Percentiles rank a stretch among this genome's conserved stretches.
Evolutionary conservation across 2,797 vertebrate genomes (phyloP).

Genomic region (Orestias chungarensis): DNA sequence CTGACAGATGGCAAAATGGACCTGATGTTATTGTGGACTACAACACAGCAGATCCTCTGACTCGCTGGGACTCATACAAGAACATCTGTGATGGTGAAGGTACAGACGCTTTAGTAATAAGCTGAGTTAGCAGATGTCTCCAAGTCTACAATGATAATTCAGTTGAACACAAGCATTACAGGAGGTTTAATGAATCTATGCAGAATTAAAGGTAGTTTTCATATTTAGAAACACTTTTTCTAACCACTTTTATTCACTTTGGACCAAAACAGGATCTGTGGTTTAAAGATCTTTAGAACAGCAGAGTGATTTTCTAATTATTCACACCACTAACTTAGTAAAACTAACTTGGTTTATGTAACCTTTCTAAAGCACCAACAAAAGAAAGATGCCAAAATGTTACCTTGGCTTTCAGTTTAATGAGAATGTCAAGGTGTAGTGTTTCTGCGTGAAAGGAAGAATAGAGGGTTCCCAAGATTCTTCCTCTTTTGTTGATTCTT

Average conservation of each 20-base stretch:
- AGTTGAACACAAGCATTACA: constrained; percentile 9
- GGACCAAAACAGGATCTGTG: constrained; percentile 7
- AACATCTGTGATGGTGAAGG: constrained; percentile 90
- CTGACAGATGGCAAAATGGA: constrained; percentile 85
- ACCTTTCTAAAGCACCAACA: constrained; percentile 23
- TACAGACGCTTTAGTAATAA: constrained; percentile 56
- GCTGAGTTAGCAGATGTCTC: constrained; percentile 23
- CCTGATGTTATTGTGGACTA: constrained; percentile 88
- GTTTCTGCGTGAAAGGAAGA: constrained; percentile 44
- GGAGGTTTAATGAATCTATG: constrained; percentile 27
- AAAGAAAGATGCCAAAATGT: constrained; percentile 27
- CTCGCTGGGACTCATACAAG: constrained; percentile 94
- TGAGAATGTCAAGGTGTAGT: constrained; percentile 27
- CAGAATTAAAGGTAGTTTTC: not conserved
- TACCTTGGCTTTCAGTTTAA: constrained; percentile 4
- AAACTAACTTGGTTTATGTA: constrained; percentile 24
- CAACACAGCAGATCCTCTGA: constrained; percentile 88
- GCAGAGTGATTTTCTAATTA: constrained; percentile 45
- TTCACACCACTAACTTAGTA: constrained; percentile 41
- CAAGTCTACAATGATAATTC: constrained; percentile 17
- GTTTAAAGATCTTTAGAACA: constrained; percentile 11
- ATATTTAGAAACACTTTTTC: not conserved
- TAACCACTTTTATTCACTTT: constrained; percentile 1
- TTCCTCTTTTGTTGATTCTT: constrained; percentile 70
- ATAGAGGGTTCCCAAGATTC: constrained; percentile 63